These are phyloP conservation scores for Aurelia sp. DNA, from an alignment of 30 jellyfish, hydroid and myxozoan species.

Conservation along the genomic window DNA sequence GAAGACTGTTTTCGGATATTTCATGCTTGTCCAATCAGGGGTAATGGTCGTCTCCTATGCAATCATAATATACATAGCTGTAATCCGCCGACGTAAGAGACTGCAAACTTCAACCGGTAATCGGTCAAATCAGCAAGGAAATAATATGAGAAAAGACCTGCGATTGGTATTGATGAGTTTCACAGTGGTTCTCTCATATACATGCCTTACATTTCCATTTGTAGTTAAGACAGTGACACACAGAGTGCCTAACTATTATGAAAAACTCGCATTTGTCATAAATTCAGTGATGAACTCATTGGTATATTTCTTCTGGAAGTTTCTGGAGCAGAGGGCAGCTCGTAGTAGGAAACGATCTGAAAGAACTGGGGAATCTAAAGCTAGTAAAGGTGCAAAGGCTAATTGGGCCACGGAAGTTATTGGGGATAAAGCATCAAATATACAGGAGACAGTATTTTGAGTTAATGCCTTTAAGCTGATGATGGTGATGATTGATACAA, in stretches of 20 bases:
- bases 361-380: too few species aligned
- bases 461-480: too few species aligned
- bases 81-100: not conserved
- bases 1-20: too few species aligned
- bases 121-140: slow-evolving; percentile 9
- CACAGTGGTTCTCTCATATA: not conserved
- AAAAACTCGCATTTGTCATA: not conserved
- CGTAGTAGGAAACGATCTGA: too few species aligned
- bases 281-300: slow-evolving; percentile 27
- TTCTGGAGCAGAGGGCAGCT: not conserved
- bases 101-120: not conserved
- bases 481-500: too few species aligned
- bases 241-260: not conserved
- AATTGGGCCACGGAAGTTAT: too few species aligned
- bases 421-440: too few species aligned
- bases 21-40: not conserved
- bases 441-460: too few species aligned
- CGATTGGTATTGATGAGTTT: slow-evolving; percentile 26
- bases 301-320: slow-evolving; percentile 35
- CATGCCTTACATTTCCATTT: not conserved
- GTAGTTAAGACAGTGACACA: not conserved
- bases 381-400: too few species aligned
- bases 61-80: slow-evolving; percentile 14
- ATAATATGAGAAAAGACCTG: not conserved
- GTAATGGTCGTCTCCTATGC: slow-evolving; percentile 18